Evolutionary conservation across 2,113 vertebrate species (phyloP), one percentile per base, ranked within the genome.

Genomic region (Bambusicola thoracicus): DNA sequence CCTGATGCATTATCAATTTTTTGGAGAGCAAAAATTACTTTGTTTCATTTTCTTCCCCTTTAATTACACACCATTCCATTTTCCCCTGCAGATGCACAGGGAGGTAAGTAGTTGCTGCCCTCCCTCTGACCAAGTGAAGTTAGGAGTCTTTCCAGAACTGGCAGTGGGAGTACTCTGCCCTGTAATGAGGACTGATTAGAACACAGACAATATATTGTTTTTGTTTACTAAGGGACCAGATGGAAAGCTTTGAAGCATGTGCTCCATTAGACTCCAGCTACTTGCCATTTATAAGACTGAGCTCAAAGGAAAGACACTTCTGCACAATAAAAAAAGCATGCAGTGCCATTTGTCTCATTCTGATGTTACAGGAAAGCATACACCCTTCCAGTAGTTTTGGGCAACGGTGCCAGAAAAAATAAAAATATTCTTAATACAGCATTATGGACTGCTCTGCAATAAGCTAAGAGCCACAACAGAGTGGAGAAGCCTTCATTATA

Each of bases 231-330:
- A 85, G 56, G 41, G 34, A 58, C 19, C 19, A 85, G 46, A 78
- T n/a, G 90, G 76, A 93, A 91, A 80, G 81, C 70, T 91, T 43
- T 94, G 88, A 96, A 92, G 65, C 87, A 80, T 25, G 36, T 55
- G n/a, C 51, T 62, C 51, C 66, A 77, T 94, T 90, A 93, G 58
- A 90, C 72, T 95, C 43, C 79, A 74, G 62, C 30, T 74, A 86
- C 79, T 62, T 51, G 66, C 58, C 77, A 81, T 81, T 91, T 96
- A 70, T 94, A 85, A 89, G 46, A 90, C 80, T 81, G 22, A 49
- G 55, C 65, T 59, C 51, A 78, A 94, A 92, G 53, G 29, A 46
- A 97, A 95, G 58, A 56, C 7, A 34, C 53, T 92, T 95, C 38
- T 51, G 10, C 41, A 56, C 41, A 90, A 51, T 48, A 95, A 70